Evolutionary conservation across 2,797 vertebrate genomes (phyloP), one percentile per base, ranked within the genome.

Genomic region (Basileuterus tristriatus): DNA sequence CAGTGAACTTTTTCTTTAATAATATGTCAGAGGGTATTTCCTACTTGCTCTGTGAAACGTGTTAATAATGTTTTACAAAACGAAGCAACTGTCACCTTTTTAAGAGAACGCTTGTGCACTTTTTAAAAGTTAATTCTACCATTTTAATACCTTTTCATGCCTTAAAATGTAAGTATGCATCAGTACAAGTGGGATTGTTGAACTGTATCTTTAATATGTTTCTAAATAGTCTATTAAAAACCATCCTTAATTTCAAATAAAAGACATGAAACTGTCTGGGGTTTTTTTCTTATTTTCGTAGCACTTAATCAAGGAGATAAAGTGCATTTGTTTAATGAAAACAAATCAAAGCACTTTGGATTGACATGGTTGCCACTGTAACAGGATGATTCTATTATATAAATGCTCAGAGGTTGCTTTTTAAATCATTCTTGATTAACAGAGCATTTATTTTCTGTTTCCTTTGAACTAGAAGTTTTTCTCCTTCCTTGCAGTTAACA

Each of bases 401-500:
- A 86, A 55, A 55, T 46, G 62, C 22, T 68, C 29, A 85, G 41
- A 43, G 7, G 32, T 52, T 63, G 43, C 29, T 89, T 50, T 94
- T 86, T 50, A 87, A 64, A 46, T 43, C 24, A 21, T 60, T 69
- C 7, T 90, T 83, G 24, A 68, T 81, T 95, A 94, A 24, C 7
- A 67, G n/a, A 74, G 44, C 15, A 56, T 87, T 49, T 93, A 34
- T 78, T 88, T 87, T 92, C 85, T 86, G 24, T 41, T 95, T 58
- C 55, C 21, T 89, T 83, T 93, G 89, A 95, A 92, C n/a, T 94
- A 81, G 76, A 24, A 68, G 20, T 36, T 93, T 94, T 84, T 87
- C 17, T 74, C 2, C 49, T 20, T 86, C 17, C 34, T 36, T 91
- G 49, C 30, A 93, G 22, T 91, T 83, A 58, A 94, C 60, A 82